Conservation (phyloP, 2,113 vertebrate genomes). For the Clinocottus analis region DNA sequence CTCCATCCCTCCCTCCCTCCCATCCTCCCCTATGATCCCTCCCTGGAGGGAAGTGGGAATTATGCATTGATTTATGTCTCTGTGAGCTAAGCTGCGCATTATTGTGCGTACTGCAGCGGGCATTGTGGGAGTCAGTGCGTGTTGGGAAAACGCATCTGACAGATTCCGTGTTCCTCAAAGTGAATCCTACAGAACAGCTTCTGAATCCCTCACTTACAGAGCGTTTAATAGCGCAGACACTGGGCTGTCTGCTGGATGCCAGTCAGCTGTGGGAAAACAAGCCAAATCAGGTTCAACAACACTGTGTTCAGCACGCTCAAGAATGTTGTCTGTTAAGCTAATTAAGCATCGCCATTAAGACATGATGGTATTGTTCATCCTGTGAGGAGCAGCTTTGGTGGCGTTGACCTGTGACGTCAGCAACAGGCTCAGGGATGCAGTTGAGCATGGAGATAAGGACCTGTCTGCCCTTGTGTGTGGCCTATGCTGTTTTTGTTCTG, state of each 20-base stretch:
- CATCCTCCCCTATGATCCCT: background rate
- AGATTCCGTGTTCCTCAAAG: background rate
- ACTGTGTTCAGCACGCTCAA: background rate
- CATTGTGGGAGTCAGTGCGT: background rate
- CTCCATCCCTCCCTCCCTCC: too few species aligned
- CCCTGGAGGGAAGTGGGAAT: conserved; percentile 53
- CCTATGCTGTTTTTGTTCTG: conserved; percentile 4
- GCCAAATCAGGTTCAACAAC: background rate
- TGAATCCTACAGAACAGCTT: background rate
- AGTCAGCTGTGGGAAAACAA: background rate
- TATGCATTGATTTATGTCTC: conserved; percentile 65
- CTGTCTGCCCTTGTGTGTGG: conserved; percentile 22
- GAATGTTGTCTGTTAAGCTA: background rate
- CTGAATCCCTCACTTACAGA: background rate
- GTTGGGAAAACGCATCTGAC: conserved; percentile 5
- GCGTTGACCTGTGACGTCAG: conserved; percentile 56
- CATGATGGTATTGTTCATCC: background rate
- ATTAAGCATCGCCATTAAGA: background rate
- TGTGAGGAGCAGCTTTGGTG: background rate
- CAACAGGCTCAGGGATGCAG: conserved; percentile 60
- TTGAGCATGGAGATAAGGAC: conserved; percentile 37
- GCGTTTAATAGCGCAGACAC: background rate
- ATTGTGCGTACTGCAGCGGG: background rate
- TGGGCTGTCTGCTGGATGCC: background rate
- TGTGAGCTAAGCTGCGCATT: conserved; percentile 8